Evolutionary conservation across 1,140 invertebrate species (phyloP).

Genomic region (Drosophila malerkotliana): DNA sequence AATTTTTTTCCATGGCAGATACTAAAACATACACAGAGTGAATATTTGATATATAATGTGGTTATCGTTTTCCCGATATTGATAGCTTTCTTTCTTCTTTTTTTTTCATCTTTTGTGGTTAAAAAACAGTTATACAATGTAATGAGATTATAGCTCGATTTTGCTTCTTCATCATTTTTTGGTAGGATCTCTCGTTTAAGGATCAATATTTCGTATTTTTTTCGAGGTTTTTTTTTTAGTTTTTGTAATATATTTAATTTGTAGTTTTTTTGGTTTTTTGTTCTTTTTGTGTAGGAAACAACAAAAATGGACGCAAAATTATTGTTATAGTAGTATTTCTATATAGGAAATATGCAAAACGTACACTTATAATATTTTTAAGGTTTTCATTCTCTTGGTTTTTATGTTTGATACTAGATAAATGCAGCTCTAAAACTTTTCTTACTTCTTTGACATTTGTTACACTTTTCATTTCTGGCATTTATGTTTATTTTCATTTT

Average conservation of each 20-base stretch:
- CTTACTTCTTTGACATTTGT: slow-evolving; percentile 35
- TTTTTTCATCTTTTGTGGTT: slow-evolving; percentile 10
- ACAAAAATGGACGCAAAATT: slow-evolving; percentile 82
- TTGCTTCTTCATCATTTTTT: not conserved
- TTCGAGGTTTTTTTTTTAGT: slow-evolving; percentile 1
- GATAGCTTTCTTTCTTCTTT: slow-evolving; percentile 7
- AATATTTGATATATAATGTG: slow-evolving; percentile 33
- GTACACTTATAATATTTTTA: slow-evolving; percentile 67
- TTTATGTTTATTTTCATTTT: slow-evolving; percentile 10
- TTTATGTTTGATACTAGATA: slow-evolving; percentile 60
- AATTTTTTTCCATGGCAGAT: slow-evolving; percentile 44
- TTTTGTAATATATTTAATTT: slow-evolving; percentile 25
- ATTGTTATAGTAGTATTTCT: slow-evolving; percentile 65
- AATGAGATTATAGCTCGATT: slow-evolving; percentile 13
- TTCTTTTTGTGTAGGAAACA: slow-evolving; percentile 66
- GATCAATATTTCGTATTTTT: slow-evolving; percentile 4
- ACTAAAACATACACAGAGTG: slow-evolving; percentile 62
- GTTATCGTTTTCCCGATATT: slow-evolving; percentile 30
- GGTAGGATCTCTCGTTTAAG: not conserved
- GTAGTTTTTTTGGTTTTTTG: slow-evolving; percentile 18
- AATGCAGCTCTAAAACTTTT: slow-evolving; percentile 81
- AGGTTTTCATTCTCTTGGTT: slow-evolving; percentile 16
- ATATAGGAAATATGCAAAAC: slow-evolving; percentile 74
- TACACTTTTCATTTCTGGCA: slow-evolving; percentile 10
- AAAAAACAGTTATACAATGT: slow-evolving; percentile 36